Evolutionary conservation across 2,888 invertebrate species (phyloP), one percentile per base, ranked within the genome.

Genomic region (Morpho helenor): DNA sequence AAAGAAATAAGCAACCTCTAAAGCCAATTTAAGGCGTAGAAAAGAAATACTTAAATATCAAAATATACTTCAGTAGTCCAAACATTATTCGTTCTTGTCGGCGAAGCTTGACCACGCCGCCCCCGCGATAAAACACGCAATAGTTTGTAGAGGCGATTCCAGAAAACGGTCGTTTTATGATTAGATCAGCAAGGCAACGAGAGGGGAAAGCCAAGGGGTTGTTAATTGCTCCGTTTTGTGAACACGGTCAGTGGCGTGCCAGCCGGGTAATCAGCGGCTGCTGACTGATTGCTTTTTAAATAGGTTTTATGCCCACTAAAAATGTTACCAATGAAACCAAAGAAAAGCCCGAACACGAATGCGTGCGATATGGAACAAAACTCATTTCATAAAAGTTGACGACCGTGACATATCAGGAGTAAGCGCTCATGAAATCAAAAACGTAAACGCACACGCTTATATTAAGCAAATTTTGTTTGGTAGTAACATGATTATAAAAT

Each of bases 241-340:
- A 90, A 90, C 90, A 90, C 85, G 87, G 83, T 76, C 77, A 76
- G 79, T 88, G 78, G 89, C 89, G 88, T 89, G 90, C 84, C 74
- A 76, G 76, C 80, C 76, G 77, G 79, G 88, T 84, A 90, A 90
- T 90, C 90, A 89, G 81, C 87, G 80, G 70, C 76, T 82, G 68
- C 86, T 89, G 90, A 90, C 88, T 90, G 89, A 90, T 90, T 87
- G 89, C 90, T 88, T 90, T 90, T 90, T 90, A 90, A 90, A 89
- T 89, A 89, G 89, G 87, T 87, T 89, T 88, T 88, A 88, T 87
- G 82, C 83, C 80, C 77, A 82, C 85, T 85, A 85, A 88, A 54
- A 88, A 90, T 86, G 84, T 78, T 84, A 81, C 77, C 69, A 77
- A 82, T 82, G 83, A 85, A 87, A 85, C 84, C 82, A 80, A 79